Conservation (phyloP, 2,888 invertebrate genomes). For the Temnothorax rugatulus region DNA sequence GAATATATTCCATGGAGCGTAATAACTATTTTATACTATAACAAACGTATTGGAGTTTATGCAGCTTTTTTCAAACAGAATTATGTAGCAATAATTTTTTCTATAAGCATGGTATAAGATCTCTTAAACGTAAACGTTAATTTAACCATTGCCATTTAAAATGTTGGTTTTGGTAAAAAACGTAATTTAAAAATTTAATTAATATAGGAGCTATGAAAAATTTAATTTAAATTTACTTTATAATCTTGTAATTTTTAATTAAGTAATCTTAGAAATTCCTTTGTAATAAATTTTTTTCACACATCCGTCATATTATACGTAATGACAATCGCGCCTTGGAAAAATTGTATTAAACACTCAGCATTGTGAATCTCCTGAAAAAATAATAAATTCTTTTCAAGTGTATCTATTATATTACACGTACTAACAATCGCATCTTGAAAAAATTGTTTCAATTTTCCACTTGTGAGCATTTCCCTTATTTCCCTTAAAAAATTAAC, state of each 20-base stretch:
- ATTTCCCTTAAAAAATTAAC: no score
- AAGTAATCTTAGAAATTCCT: background rate
- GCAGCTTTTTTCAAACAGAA: background rate
- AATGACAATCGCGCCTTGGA: no score
- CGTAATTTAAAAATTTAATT: background rate
- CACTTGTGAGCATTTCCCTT: background rate
- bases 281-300: background rate
- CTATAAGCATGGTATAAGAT: background rate
- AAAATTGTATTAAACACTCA: no score
- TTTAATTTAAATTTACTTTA: no score
- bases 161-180: background rate
- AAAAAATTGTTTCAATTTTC: background rate
- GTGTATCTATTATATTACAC: background rate
- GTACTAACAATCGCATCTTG: background rate
- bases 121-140: background rate
- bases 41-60: background rate
- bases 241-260: no score
- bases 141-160: background rate
- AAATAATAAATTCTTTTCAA: no score
- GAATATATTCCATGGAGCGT: slow-evolving; percentile 3
- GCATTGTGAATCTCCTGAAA: no score
- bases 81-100: background rate
- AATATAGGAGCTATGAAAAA: no score
- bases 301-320: background rate
- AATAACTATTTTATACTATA: slow-evolving; percentile 13